Conservation (phyloP, 1,140 invertebrate species). For the Drosophila arawakana region DNA sequence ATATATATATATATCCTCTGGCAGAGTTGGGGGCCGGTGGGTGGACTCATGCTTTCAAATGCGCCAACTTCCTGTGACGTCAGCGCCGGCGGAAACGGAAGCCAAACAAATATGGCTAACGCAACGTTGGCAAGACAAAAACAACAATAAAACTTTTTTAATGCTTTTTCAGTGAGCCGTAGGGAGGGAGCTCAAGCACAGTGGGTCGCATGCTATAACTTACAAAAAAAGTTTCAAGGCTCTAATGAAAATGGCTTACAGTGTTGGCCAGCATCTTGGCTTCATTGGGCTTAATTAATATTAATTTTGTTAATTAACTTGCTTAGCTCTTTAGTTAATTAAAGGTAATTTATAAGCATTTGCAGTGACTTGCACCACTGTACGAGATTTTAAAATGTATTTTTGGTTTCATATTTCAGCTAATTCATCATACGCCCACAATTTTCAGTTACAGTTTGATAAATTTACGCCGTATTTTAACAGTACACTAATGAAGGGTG, state of each 20-base stretch:
- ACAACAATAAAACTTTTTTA: constrained; percentile 74
- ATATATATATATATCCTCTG: neutral
- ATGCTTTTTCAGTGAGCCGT: constrained; percentile 64
- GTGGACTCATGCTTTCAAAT: constrained; percentile 54
- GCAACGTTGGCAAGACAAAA: constrained; percentile 35
- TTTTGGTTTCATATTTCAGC: constrained; percentile 36
- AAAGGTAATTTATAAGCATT: constrained; percentile 1
- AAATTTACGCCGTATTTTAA: constrained; percentile 52
- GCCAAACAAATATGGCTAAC: constrained; percentile 77
- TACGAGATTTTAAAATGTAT: constrained; percentile 30
- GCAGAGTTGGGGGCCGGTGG: neutral
- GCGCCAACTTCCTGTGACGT: constrained; percentile 65
- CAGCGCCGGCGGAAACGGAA: constrained; percentile 69
- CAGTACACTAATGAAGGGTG: neutral
- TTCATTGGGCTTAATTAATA: neutral
- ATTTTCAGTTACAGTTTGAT: constrained; percentile 62
- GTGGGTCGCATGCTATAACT: constrained; percentile 20
- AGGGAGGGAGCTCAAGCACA: constrained; percentile 23
- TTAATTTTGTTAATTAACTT: constrained; percentile 14
- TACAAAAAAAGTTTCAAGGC: neutral
- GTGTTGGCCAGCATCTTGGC: neutral
- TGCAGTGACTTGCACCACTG: constrained; percentile 32
- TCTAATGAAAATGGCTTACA: neutral
- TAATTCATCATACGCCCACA: constrained; percentile 51
- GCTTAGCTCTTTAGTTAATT: neutral